These are phyloP conservation scores for Halisarca cf. caerulea DNA, from an alignment of 37 sponge, comb jelly and placozoan species.

Conservation along the genomic window DNA sequence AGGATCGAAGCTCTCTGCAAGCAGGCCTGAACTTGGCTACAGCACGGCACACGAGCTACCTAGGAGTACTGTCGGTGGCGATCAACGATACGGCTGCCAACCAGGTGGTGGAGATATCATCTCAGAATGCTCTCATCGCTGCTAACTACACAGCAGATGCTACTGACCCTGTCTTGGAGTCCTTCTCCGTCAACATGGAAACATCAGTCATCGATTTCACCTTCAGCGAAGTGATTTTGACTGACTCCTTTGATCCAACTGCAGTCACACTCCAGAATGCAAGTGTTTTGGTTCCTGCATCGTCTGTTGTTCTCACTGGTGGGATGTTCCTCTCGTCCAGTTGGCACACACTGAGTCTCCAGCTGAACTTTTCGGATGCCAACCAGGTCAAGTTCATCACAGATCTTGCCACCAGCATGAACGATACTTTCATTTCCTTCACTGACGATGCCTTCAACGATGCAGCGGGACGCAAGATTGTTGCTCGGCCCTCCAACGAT, in stretches of 20 bases:
- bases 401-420: slow-evolving; percentile 54
- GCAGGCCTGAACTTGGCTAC: slow-evolving; percentile 53
- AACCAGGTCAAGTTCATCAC: slow-evolving; percentile 58
- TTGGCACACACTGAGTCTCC: slow-evolving; percentile 39
- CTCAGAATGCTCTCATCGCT: slow-evolving; percentile 19
- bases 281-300: neutral
- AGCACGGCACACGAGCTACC: slow-evolving; percentile 48
- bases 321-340: slow-evolving; percentile 1
- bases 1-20: slow-evolving; percentile 52
- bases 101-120: slow-evolving; percentile 20
- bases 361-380: slow-evolving; percentile 55
- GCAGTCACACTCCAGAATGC: slow-evolving; percentile 65
- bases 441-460: slow-evolving; percentile 57
- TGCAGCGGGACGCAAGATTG: slow-evolving; percentile 43
- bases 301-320: neutral
- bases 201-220: slow-evolving; percentile 53
- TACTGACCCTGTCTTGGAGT: slow-evolving; percentile 46
- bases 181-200: slow-evolving; percentile 65
- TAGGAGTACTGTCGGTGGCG: slow-evolving; percentile 30
- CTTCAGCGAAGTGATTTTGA: slow-evolving; percentile 69
- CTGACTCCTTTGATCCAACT: slow-evolving; percentile 37
- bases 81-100: slow-evolving; percentile 57
- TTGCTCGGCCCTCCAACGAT: neutral
- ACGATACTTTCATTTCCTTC: slow-evolving; percentile 74
- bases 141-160: slow-evolving; percentile 33